phyloP scores from a whole-genome alignment of 2,113 vertebrate genomes.

The Spizaetus ornatus region DNA sequence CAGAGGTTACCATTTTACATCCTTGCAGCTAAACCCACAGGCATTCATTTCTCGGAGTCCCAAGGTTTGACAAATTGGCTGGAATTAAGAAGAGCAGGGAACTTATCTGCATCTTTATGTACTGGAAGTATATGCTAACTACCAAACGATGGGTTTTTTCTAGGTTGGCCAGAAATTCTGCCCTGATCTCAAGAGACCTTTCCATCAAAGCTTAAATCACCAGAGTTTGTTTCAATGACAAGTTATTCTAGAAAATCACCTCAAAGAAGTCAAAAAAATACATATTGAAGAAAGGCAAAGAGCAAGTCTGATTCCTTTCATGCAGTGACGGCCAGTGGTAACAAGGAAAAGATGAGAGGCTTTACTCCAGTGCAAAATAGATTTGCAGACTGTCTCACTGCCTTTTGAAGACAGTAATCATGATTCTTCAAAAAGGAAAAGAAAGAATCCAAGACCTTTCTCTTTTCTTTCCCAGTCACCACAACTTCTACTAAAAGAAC shows the following conservation, averaged over 20 bases:
- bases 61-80: not conserved
- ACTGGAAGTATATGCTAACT: not conserved
- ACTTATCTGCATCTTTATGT: accelerated
- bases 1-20: not conserved
- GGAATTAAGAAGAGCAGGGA: not conserved
- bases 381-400: not conserved
- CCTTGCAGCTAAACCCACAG: not conserved
- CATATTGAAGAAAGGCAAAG: not conserved
- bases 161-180: not conserved
- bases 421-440: not conserved
- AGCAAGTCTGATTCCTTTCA: not conserved
- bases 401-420: not conserved
- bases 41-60: not conserved
- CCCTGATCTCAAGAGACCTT: not conserved
- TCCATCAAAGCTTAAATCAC: not conserved
- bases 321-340: not conserved
- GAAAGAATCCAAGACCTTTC: not conserved
- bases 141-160: not conserved
- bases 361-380: not conserved
- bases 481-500: not conserved
- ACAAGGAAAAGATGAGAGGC: not conserved
- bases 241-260: not conserved
- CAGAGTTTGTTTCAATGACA: not conserved
- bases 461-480: not conserved
- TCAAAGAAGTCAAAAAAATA: not conserved